Conservation (phyloP, 2,113 vertebrate genomes). For the Coptodon bakossiorum region DNA sequence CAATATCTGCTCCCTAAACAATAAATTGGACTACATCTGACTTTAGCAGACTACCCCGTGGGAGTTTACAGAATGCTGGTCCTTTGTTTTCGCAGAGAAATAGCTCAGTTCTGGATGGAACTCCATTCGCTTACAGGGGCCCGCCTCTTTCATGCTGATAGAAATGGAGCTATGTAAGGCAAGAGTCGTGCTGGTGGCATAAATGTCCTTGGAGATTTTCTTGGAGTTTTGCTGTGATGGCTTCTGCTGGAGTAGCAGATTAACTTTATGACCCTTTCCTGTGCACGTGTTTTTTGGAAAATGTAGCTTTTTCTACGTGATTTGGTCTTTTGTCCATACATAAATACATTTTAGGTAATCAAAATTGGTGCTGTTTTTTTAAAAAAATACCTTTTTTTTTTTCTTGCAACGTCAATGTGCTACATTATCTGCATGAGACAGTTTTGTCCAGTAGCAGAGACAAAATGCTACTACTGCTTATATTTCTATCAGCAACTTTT, state of each 20-base stretch:
- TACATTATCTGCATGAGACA: not conserved
- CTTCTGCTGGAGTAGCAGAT: not conserved
- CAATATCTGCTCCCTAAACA: not conserved
- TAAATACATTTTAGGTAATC: not conserved
- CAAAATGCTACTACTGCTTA: not conserved
- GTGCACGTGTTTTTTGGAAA: not conserved
- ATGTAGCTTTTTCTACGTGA: not conserved
- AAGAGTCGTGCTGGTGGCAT: not conserved
- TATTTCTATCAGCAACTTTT: not conserved
- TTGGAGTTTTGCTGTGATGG: not conserved
- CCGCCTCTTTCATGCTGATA: not conserved
- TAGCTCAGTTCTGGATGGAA: not conserved
- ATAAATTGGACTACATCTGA: not conserved
- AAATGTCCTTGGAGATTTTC: not conserved
- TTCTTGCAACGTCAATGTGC: not conserved
- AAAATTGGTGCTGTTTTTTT: not conserved
- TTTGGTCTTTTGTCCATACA: not conserved
- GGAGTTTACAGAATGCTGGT: not conserved
- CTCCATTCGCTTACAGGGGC: not conserved
- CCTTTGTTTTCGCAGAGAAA: not conserved
- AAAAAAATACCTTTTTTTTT: rapidly evolving
- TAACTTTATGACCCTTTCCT: not conserved
- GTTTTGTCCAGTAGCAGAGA: not conserved
- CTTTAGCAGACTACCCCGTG: not conserved
- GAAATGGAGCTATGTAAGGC: not conserved